phyloP scores from a whole-genome alignment of 2,797 vertebrate genomes.

The Benthosema pterotum region DNA sequence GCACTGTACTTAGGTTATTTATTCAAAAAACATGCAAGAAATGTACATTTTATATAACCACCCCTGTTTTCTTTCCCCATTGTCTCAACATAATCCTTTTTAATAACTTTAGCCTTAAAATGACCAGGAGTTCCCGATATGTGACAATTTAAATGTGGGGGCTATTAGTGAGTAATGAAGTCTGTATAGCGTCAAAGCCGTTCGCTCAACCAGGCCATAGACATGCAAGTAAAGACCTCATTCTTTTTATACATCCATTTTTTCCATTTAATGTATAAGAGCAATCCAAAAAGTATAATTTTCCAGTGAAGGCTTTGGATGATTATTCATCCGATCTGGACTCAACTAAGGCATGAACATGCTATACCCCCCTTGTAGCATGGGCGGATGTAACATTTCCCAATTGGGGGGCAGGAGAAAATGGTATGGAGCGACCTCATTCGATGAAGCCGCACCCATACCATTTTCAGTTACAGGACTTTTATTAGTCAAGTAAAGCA shows the following conservation, averaged over 20 bases:
- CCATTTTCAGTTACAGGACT: no score
- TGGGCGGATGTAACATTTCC: no score
- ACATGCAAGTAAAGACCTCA: neutral
- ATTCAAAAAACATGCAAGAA: neutral
- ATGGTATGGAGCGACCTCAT: no score
- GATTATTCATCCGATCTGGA: neutral
- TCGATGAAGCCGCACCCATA: no score
- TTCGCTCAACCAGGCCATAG: neutral
- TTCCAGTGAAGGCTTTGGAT: neutral
- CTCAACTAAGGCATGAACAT: neutral
- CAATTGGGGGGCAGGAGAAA: no score
- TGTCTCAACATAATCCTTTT: neutral
- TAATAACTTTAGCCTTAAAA: neutral
- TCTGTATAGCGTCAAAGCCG: constrained; percentile 7
- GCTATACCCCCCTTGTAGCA: no score
- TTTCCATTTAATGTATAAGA: neutral
- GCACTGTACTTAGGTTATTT: no score
- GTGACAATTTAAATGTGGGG: neutral
- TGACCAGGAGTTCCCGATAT: neutral
- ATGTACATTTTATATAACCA: no score
- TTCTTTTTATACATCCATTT: neutral
- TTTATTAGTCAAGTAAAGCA: no score
- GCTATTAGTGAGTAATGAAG: neutral
- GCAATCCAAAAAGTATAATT: neutral
- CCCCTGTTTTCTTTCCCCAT: constrained; percentile 1